Evolutionary conservation across 64 coral and sea anemone genomes (phyloP).

Genomic region (Orbicella faveolata): DNA sequence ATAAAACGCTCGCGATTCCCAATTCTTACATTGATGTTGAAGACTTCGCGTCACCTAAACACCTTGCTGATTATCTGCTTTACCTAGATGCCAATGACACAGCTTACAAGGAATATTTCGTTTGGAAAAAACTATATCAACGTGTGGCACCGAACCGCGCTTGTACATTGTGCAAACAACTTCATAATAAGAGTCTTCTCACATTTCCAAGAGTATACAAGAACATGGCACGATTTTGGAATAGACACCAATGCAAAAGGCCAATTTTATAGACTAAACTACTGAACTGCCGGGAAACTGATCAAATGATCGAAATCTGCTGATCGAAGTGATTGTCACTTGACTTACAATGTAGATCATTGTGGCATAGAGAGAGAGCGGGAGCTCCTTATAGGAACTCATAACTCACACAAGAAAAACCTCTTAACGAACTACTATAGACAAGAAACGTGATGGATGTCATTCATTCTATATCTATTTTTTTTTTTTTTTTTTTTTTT

Average conservation of each 20-base stretch:
- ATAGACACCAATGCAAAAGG: conserved; percentile 5
- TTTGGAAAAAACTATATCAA: conserved; percentile 54
- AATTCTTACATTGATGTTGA: conserved; percentile 72
- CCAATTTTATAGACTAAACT: neutral
- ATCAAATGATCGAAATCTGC: neutral
- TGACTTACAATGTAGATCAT: neutral
- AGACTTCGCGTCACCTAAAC: conserved; percentile 59
- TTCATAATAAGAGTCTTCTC: conserved; percentile 39
- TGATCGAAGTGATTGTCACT: neutral
- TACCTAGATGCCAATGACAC: conserved; percentile 54
- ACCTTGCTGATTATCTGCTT: conserved; percentile 53
- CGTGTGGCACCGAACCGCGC: conserved; percentile 32
- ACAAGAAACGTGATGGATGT: no score
- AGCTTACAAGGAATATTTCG: conserved; percentile 61
- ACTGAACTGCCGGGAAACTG: neutral
- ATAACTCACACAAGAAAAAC: no score
- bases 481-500: neutral
- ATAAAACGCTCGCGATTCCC: conserved; percentile 57
- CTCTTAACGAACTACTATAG: no score
- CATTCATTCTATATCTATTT: neutral
- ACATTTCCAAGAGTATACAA: conserved; percentile 6
- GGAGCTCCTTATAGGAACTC: no score
- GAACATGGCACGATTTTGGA: conserved; percentile 40
- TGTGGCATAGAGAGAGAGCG: no score
- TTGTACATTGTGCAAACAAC: conserved; percentile 54